Conservation (phyloP, 1,140 invertebrate genomes). For the Hyposmocoma kahamanoa region DNA sequence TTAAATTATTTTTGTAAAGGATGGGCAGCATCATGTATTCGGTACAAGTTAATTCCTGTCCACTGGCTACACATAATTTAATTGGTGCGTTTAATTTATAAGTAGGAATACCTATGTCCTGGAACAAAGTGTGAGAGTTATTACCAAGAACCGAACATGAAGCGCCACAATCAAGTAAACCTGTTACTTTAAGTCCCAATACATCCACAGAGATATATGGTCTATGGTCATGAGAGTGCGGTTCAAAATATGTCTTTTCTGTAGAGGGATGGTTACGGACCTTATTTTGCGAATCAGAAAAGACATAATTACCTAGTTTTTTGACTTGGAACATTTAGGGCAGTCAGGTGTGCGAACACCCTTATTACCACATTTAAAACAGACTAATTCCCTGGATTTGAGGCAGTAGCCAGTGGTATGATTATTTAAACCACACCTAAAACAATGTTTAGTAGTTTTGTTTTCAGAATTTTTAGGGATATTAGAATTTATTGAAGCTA, state of each 20-base stretch:
- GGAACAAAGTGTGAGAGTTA: background rate
- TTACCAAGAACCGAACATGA: background rate
- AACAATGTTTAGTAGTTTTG: too few relatives aligned
- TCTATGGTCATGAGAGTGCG: background rate
- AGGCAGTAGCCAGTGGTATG: too few relatives aligned
- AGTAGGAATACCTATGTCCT: background rate
- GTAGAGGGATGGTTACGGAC: background rate
- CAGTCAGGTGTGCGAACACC: constrained; percentile 17
- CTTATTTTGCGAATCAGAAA: background rate
- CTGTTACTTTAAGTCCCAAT: background rate
- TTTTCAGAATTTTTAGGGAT: too few relatives aligned
- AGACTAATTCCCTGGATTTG: constrained; percentile 24
- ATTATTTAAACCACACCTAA: too few relatives aligned
- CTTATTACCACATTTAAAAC: constrained; percentile 17
- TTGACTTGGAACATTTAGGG: constrained; percentile 2
- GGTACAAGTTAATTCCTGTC: background rate
- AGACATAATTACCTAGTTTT: background rate
- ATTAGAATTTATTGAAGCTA: too few relatives aligned
- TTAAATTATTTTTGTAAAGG: background rate
- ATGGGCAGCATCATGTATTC: background rate
- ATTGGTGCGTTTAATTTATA: background rate
- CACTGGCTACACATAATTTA: background rate
- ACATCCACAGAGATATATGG: background rate
- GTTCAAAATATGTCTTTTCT: background rate
- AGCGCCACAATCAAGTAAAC: background rate